Base-by-base conservation (phyloP, 2,888 invertebrate species). In the Leuctra nigra region DNA sequence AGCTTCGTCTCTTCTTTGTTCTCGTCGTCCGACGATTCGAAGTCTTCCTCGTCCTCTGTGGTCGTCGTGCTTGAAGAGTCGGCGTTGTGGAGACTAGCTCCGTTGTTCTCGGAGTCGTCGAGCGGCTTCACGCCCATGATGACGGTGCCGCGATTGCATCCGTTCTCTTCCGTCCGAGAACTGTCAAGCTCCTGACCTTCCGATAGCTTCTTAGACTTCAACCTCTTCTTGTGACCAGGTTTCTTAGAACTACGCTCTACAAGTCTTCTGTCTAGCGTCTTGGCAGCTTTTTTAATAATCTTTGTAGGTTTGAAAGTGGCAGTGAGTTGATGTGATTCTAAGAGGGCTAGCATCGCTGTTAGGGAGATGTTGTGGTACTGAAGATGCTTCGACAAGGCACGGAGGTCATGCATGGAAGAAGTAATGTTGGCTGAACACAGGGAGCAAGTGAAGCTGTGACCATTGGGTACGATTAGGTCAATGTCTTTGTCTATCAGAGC, bases 321-420 rank as follows among this genome's bases (percentile, higher is more conserved):
- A 20, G 54, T 20, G 36, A 14, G 13, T 18, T 47, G 18, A 16
- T 53, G 47, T 24, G 25, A 36, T 39, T 59, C 59, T 9, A 59
- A 53, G 4, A 56, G 47, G 9, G 36, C 25, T 2, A 62, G 55
- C 1, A 59, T 55, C 16, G 61, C 46, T 6, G 53, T 53, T 25
- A 61, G 33, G 14, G 53, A 54, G 18, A 62, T 54, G 44, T 53
- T 60, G 54, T 62, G 62, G 41, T 57, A 55, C 24, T 59, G 58
- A 25, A 62, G 54, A 29, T 62, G 62, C 54, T 58, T 57, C 44
- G 59, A 62, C n/a, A 62, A 33, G 9, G 41, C 54, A 29, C 44
- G 44, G 11, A 62, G 39, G 35, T 62, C 59, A 50, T 38, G 52
- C 47, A 57, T 55, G 13, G 56, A n/a, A 11, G 58, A 52, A 14